Percentiles rank a stretch among this genome's conserved stretches.
Conservation (phyloP, 2,888 invertebrate genomes). For the Amiota communis region DNA sequence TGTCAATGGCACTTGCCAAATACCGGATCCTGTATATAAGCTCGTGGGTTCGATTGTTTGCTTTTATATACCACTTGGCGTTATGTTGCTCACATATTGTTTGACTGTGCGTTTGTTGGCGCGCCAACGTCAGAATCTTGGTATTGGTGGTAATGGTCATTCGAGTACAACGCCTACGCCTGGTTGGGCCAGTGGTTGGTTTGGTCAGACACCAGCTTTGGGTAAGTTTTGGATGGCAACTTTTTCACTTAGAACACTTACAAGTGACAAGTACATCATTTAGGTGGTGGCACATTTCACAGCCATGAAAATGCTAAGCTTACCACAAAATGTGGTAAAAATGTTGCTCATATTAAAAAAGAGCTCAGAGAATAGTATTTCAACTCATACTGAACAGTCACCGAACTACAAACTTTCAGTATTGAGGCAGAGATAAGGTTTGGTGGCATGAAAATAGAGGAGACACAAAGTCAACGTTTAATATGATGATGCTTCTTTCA, state of each 20-base stretch:
- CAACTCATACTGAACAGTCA: neutral
- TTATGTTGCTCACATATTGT: constrained; percentile 96
- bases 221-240: constrained; percentile 71
- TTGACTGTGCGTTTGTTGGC: constrained; percentile 91
- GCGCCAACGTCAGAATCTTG: constrained; percentile 84
- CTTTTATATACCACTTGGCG: constrained; percentile 94
- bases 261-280: neutral
- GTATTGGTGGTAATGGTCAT: constrained; percentile 60
- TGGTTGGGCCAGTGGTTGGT: constrained; percentile 85
- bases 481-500: constrained; percentile 41
- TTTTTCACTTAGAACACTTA: constrained; percentile 1
- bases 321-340: constrained; percentile 6
- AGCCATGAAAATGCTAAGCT: constrained; percentile 5
- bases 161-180: constrained; percentile 68
- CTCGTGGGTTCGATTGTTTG: constrained; percentile 95
- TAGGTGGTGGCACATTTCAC: neutral
- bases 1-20: constrained; percentile 88
- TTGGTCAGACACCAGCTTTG: constrained; percentile 76
- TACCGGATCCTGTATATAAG: constrained; percentile 91
- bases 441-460: too few species aligned
- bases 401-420: too few species aligned
- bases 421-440: too few species aligned
- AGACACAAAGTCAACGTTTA: constrained; percentile 34
- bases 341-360: constrained; percentile 12
- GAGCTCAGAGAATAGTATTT: constrained; percentile 10